A percentile compares a stretch with the other conserved stretches of the same genome.
These are phyloP conservation scores for Galaxea fascicularis DNA, from an alignment of 92 coral and sea anemone genomes.

Conservation along the genomic window DNA sequence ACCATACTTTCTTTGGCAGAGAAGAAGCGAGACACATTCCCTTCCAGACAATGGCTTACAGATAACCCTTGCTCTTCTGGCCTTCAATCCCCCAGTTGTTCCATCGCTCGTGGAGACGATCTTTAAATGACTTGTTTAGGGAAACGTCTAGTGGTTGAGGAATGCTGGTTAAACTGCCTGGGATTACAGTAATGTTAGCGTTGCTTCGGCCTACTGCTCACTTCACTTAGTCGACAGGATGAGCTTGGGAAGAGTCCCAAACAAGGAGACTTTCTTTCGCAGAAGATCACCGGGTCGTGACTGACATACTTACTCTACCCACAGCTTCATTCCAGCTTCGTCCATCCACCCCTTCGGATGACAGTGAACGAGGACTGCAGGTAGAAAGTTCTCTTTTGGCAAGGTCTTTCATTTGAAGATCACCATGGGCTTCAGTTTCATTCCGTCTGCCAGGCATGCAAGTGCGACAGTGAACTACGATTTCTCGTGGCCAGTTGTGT, in stretches of 20 bases:
- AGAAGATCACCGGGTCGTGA: conserved; percentile 34
- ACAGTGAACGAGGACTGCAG: conserved; percentile 37
- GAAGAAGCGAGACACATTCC: too few species aligned
- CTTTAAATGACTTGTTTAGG: conserved; percentile 60
- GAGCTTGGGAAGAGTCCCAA: conserved; percentile 43
- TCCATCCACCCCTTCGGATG: conserved; percentile 69
- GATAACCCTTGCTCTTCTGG: conserved; percentile 48
- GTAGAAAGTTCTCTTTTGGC: conserved; percentile 56
- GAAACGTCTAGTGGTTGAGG: conserved; percentile 44
- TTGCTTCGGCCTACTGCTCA: conserved; percentile 3
- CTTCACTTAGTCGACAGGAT: conserved; percentile 35
- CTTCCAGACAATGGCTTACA: too few species aligned
- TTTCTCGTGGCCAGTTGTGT: conserved; percentile 58
- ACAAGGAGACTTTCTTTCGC: conserved; percentile 15
- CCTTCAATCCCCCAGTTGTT: conserved; percentile 56
- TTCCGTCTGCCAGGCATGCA: conserved; percentile 54
- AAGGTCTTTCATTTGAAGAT: conserved; percentile 57
- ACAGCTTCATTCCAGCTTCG: conserved; percentile 39
- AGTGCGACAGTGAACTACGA: conserved; percentile 53
- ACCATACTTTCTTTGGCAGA: too few species aligned
- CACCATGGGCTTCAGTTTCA: conserved; percentile 61
- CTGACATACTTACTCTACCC: conserved; percentile 40
- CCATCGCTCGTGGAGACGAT: conserved; percentile 47
- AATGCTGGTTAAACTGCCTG: conserved; percentile 49
- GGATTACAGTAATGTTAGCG: conserved; percentile 51